Evolutionary conservation across 2,797 vertebrate genomes (phyloP).

Genomic region (Tadarida brasiliensis): DNA sequence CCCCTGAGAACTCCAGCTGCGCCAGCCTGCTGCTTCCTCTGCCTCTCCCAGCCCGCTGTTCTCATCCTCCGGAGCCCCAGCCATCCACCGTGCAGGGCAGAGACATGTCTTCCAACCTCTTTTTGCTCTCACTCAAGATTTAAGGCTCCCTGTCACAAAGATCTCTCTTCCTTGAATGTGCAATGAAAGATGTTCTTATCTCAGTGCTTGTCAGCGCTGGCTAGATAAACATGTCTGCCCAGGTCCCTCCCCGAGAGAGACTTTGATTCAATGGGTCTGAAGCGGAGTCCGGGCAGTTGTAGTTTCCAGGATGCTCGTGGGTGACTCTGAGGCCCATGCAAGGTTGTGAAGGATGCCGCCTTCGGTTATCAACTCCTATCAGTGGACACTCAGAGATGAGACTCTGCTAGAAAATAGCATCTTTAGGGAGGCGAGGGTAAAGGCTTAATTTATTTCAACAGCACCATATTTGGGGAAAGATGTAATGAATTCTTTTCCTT

Average conservation of each 20-base stretch:
- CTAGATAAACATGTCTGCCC: neutral
- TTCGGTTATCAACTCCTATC: neutral
- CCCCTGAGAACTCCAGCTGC: neutral
- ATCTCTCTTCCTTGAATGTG: neutral
- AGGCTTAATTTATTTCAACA: neutral
- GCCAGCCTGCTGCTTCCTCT: neutral
- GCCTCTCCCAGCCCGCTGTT: too few species aligned
- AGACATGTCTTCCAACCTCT: neutral
- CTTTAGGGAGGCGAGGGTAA: neutral
- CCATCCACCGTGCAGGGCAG: neutral
- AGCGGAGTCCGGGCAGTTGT: neutral
- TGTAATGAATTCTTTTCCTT: neutral
- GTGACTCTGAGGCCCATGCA: neutral
- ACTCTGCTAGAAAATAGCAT: neutral
- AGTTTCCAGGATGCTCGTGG: neutral
- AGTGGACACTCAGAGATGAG: neutral
- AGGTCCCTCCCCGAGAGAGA: neutral
- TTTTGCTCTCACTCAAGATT: neutral
- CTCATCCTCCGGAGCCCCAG: neutral
- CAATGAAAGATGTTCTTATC: constrained; percentile 1
- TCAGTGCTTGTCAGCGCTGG: neutral
- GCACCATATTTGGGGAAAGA: neutral
- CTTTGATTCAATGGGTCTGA: neutral
- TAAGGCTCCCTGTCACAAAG: neutral
- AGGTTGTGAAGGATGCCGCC: neutral